These are phyloP conservation scores for Ladona fulva DNA, from an alignment of 1,140 invertebrate species.

Conservation along the genomic window DNA sequence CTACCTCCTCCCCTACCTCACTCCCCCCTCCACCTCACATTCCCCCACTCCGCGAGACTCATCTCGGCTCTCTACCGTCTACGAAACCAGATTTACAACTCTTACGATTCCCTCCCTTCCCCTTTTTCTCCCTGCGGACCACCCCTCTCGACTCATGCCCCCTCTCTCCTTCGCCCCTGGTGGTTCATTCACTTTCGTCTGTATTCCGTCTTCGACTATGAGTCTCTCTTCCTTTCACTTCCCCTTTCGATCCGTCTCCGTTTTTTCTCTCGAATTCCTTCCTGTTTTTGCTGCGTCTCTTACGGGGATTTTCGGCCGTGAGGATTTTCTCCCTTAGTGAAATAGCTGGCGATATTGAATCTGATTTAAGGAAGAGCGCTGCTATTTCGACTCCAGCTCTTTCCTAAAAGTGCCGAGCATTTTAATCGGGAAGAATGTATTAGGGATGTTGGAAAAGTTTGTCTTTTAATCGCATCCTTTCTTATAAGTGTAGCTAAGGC, in stretches of 20 bases:
- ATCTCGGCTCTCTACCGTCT: conserved; percentile 2
- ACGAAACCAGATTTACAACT: conserved; percentile 3
- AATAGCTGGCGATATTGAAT: no score
- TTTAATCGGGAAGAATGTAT: no score
- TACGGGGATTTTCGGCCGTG: no score
- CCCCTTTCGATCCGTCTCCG: neutral
- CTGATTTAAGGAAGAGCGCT: no score
- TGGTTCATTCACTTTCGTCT: neutral
- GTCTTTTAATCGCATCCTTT: no score
- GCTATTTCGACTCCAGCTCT: no score
- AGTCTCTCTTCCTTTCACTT: neutral
- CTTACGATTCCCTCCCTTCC: neutral
- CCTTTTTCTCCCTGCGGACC: no score
- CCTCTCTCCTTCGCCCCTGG: neutral
- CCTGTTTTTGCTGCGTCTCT: no score
- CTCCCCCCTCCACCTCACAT: neutral
- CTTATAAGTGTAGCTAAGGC: no score
- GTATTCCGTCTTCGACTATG: neutral
- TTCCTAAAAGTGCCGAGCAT: no score
- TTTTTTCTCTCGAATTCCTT: neutral
- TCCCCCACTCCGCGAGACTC: neutral
- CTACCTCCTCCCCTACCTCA: neutral
- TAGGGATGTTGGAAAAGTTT: no score
- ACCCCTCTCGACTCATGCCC: neutral
- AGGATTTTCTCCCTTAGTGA: no score